phyloP scores from a whole-genome alignment of 2,888 invertebrate genomes.

The Drosophila picticornis region DNA sequence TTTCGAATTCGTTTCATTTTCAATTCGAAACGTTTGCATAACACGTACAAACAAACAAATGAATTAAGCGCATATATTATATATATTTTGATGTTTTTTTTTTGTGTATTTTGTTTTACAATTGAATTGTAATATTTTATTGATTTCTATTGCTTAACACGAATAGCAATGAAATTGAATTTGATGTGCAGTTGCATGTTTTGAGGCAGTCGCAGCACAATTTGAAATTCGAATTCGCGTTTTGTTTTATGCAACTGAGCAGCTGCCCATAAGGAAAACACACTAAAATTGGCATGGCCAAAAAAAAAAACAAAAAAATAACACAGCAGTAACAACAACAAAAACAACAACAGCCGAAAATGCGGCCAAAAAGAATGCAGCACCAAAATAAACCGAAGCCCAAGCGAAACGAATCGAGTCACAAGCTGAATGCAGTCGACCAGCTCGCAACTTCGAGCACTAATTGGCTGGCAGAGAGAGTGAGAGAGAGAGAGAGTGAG shows the following conservation, averaged over 20 bases:
- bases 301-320: slow-evolving; percentile 41
- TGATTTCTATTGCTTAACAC: slow-evolving; percentile 21
- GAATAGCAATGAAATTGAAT: slow-evolving; percentile 2
- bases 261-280: slow-evolving; percentile 39
- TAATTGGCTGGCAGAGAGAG: slow-evolving; percentile 56
- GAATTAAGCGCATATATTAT: slow-evolving; percentile 14
- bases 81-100: slow-evolving; percentile 14
- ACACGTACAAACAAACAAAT: slow-evolving; percentile 69
- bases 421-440: slow-evolving; percentile 59
- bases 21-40: slow-evolving; percentile 69
- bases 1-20: slow-evolving; percentile 28
- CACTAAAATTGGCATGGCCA: slow-evolving; percentile 61
- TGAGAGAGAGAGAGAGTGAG: slow-evolving; percentile 9
- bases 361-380: slow-evolving; percentile 75
- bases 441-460: slow-evolving; percentile 44
- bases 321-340: slow-evolving; percentile 24
- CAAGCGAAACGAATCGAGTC: slow-evolving; percentile 54
- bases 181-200: slow-evolving; percentile 5
- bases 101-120: slow-evolving; percentile 3
- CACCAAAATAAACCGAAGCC: slow-evolving; percentile 77
- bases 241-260: slow-evolving; percentile 75
- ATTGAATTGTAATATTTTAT: slow-evolving; percentile 30
- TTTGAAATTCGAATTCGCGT: slow-evolving; percentile 52
- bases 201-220: slow-evolving; percentile 37
- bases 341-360: slow-evolving; percentile 53